phyloP scores from a whole-genome alignment of 2,797 vertebrate genomes.

The Lutjanus argentimaculatus region DNA sequence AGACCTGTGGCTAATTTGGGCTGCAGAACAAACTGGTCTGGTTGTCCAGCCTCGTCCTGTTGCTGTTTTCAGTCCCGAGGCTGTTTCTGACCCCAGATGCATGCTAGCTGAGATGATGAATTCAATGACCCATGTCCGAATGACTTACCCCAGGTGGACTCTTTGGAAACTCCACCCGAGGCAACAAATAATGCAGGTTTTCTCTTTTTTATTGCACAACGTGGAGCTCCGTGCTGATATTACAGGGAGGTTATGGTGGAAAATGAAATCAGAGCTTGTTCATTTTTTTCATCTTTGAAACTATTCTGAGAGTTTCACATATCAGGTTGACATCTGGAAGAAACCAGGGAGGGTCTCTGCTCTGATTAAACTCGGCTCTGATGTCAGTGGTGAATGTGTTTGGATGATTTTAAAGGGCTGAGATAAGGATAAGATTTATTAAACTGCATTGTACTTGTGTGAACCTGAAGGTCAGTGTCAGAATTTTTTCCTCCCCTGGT shows the following conservation, averaged over 20 bases:
- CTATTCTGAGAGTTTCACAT: background rate
- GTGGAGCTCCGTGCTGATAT: background rate
- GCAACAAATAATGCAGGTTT: background rate
- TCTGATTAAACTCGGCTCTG: constrained; percentile 8
- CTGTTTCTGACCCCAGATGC: background rate
- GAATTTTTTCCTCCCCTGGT: constrained; percentile 3
- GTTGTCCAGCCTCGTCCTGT: background rate
- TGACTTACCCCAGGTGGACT: background rate
- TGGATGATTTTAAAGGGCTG: constrained; percentile 29
- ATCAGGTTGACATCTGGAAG: constrained; percentile 19
- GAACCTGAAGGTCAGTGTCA: background rate
- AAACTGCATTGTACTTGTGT: background rate
- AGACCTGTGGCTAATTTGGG: background rate
- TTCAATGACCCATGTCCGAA: background rate
- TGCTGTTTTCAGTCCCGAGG: background rate
- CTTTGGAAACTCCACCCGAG: background rate
- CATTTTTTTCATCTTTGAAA: background rate
- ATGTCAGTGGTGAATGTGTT: constrained; percentile 13
- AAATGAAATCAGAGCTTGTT: background rate
- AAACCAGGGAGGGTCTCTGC: constrained; percentile 9
- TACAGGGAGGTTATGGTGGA: background rate
- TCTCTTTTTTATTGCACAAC: background rate
- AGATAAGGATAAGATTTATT: constrained; percentile 18
- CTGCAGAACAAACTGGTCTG: background rate
- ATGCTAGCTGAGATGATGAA: background rate